phyloP scores from a whole-genome alignment of 2,797 vertebrate genomes.

The Heliangelus exortis region DNA sequence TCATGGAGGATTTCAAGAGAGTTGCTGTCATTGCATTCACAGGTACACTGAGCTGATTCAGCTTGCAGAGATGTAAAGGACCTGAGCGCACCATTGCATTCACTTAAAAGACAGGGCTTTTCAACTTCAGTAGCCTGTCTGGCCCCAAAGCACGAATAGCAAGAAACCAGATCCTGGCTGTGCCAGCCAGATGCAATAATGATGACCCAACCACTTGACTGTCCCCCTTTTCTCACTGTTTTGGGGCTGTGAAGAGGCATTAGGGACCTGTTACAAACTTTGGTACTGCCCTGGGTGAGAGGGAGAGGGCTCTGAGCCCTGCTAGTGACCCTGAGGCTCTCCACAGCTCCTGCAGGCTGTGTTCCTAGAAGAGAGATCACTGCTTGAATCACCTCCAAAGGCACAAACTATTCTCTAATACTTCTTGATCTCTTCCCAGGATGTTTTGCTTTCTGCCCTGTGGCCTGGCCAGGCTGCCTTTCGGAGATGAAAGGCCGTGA shows the following conservation, averaged over 20 bases:
- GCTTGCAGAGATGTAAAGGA: neutral
- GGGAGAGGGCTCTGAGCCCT: neutral
- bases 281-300: neutral
- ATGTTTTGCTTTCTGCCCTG: conserved; percentile 32
- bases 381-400: conserved; percentile 33
- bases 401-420: neutral
- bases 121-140: neutral
- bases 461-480: neutral
- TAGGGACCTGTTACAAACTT: neutral
- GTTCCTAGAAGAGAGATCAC: conserved; percentile 29
- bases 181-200: accelerated
- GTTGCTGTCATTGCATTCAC: neutral
- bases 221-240: neutral
- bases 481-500: conserved; percentile 57
- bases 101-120: neutral
- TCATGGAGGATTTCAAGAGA: neutral
- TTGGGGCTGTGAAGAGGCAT: accelerated
- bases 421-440: conserved; percentile 46
- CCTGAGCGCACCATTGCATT: neutral
- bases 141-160: neutral
- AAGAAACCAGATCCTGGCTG: too few relatives aligned
- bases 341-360: neutral
- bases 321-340: neutral
- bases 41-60: neutral
- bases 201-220: accelerated